These are phyloP conservation scores for Chironomus tentans DNA, from an alignment of 2,888 invertebrate species.

Conservation along the genomic window DNA sequence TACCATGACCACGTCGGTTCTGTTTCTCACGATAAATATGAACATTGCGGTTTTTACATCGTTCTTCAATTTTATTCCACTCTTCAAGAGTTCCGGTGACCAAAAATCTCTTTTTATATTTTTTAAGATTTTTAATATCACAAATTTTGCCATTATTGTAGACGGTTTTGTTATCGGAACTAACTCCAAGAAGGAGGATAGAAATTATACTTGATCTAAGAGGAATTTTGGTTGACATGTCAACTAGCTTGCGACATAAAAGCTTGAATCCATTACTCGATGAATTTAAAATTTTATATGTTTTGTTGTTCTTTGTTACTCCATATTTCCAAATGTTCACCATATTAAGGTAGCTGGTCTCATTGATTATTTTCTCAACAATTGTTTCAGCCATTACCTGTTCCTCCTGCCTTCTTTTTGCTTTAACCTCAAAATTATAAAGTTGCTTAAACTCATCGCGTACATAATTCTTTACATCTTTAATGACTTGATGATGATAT, in stretches of 20 bases:
- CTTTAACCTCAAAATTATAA: neutral
- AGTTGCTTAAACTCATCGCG: neutral
- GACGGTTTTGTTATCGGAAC: neutral
- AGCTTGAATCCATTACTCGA: neutral
- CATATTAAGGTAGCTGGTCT: neutral
- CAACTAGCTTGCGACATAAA: neutral
- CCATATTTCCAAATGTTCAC: neutral
- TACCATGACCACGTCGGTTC: neutral
- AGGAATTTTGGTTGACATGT: neutral
- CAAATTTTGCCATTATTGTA: neutral
- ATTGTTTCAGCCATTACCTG: neutral
- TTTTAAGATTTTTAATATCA: neutral
- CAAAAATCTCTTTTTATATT: neutral
- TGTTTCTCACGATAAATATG: neutral
- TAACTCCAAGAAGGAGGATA: neutral
- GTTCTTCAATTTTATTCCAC: neutral
- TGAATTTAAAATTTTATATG: neutral
- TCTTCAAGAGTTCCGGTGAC: neutral
- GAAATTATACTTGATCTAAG: neutral
- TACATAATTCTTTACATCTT: neutral
- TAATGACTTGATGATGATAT: neutral
- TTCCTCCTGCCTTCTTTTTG: neutral
- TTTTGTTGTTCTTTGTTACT: neutral
- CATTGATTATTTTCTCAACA: neutral
- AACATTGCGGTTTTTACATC: neutral